A percentile compares a stretch with the other conserved stretches of the same genome.
These are phyloP conservation scores for Arenaria interpres DNA, from an alignment of 2,113 vertebrate genomes.

Conservation along the genomic window DNA sequence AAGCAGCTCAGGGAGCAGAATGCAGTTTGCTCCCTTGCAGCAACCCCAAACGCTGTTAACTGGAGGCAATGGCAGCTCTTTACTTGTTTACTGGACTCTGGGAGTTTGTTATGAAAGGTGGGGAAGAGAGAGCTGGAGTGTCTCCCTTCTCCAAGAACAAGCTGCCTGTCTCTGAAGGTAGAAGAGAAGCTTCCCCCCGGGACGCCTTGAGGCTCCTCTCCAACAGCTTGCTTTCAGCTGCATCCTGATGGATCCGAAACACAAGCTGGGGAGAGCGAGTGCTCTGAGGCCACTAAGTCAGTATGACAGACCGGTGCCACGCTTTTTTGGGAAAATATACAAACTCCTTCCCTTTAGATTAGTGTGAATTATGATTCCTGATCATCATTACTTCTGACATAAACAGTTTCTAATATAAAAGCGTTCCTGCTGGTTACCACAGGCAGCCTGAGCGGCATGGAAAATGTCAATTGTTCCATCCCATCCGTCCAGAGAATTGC, in stretches of 20 bases:
- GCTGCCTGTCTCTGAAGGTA: not conserved
- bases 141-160: not conserved
- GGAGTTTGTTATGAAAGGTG: not conserved
- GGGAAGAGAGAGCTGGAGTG: not conserved
- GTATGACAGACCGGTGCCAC: not conserved
- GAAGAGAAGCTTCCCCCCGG: not conserved
- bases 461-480: conserved; percentile 30
- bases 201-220: not conserved
- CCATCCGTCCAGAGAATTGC: not conserved
- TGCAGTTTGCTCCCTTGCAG: not conserved
- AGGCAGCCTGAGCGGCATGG: not conserved
- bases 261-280: not conserved
- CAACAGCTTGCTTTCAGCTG: accelerated
- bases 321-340: conserved; percentile 5
- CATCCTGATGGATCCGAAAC: not conserved
- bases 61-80: not conserved
- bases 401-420: conserved; percentile 59
- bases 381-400: conserved; percentile 2
- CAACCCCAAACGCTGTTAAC: not conserved
- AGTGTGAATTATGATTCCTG: conserved; percentile 4
- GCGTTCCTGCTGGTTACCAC: conserved; percentile 2
- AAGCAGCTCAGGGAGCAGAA: not conserved
- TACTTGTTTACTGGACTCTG: not conserved
- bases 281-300: not conserved
- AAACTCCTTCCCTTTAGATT: not conserved